Conservation (phyloP, 2,113 vertebrate species). For the Piaya cayana region DNA sequence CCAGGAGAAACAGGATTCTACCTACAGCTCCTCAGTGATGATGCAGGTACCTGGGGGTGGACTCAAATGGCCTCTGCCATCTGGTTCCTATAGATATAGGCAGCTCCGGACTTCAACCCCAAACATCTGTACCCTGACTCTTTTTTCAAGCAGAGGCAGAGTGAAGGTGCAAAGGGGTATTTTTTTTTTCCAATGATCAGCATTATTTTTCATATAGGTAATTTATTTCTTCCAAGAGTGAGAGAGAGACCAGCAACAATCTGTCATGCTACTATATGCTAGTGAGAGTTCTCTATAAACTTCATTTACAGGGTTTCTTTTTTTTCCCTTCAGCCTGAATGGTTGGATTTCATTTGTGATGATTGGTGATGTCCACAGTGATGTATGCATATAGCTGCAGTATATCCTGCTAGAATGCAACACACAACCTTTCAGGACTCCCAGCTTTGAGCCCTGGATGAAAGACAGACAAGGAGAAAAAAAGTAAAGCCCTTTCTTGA, state of each 20-base stretch:
- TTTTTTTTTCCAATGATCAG: background rate
- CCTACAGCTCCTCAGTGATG: background rate
- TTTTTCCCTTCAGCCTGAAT: background rate
- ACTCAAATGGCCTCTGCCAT: background rate
- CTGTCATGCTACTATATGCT: background rate
- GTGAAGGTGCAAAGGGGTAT: background rate
- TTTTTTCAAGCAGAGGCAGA: background rate
- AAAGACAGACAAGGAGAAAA: background rate
- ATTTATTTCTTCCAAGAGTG: background rate
- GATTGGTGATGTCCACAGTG: background rate
- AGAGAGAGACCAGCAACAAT: background rate
- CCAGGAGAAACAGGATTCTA: background rate
- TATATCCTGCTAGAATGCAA: background rate
- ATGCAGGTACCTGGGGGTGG: background rate
- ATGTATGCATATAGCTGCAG: background rate
- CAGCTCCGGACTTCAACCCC: background rate
- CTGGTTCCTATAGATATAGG: background rate
- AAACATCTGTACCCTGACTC: background rate
- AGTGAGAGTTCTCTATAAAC: background rate
- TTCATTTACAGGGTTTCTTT: background rate
- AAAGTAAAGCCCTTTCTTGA: background rate
- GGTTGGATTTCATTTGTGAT: background rate
- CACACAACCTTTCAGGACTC: background rate
- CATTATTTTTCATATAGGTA: background rate
- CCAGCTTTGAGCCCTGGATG: background rate